Conservation (phyloP, 1,140 invertebrate genomes). For the Platyscapa corneri region DNA sequence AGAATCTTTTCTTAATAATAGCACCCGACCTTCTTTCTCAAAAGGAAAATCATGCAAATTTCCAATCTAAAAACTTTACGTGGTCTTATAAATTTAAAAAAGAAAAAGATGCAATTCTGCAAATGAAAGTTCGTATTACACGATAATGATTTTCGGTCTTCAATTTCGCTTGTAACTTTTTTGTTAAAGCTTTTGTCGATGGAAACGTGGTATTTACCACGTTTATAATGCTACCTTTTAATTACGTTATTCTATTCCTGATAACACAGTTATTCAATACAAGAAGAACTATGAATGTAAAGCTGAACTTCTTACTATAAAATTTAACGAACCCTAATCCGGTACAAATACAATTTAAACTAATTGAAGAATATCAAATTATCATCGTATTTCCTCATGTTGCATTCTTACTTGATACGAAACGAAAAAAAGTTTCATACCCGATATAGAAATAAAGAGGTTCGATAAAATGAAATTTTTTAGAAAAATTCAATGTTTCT, state of each 20-base stretch:
- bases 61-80: neutral
- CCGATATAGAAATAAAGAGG: neutral
- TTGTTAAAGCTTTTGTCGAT: neutral
- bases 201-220: neutral
- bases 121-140: neutral
- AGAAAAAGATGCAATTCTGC: no score
- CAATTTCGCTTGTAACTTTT: neutral
- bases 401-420: neutral
- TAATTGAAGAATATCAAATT: neutral
- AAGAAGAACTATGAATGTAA: neutral
- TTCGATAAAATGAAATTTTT: neutral
- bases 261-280: neutral
- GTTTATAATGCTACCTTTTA: neutral
- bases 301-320: neutral
- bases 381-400: neutral
- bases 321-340: neutral
- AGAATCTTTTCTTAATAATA: neutral
- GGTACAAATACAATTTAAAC: neutral
- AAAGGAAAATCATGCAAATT: neutral
- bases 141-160: neutral
- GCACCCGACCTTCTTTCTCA: slow-evolving; percentile 15
- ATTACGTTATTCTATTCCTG: neutral
- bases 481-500: neutral
- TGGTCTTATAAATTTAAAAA: no score
- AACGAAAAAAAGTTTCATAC: neutral